These are phyloP conservation scores for Xylota segnis DNA, from an alignment of 2,888 invertebrate genomes.

Conservation along the genomic window DNA sequence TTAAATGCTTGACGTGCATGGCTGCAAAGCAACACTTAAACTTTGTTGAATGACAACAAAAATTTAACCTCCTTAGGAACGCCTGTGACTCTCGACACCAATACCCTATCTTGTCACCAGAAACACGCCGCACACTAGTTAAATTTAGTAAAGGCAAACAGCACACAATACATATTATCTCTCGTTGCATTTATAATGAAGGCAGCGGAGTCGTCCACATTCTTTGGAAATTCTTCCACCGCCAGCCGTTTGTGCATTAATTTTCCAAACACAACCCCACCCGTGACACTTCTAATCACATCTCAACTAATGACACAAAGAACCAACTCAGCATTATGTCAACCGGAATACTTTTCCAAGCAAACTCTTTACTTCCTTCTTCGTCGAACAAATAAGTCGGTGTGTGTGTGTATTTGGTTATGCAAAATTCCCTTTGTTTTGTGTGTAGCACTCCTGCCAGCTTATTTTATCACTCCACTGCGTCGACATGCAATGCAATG, in stretches of 20 bases:
- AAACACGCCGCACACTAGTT: not conserved
- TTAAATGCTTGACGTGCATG: no score
- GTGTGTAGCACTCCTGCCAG: slow-evolving; percentile 26
- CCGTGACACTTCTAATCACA: slow-evolving; percentile 70
- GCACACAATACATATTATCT: not conserved
- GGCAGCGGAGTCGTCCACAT: not conserved
- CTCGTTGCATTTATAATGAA: slow-evolving; percentile 2
- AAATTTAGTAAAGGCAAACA: not conserved
- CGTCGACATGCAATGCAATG: slow-evolving; percentile 56
- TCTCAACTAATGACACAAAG: slow-evolving; percentile 71
- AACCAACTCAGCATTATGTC: slow-evolving; percentile 69
- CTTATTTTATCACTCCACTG: slow-evolving; percentile 61
- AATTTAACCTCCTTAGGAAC: no score
- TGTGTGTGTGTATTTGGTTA: no score
- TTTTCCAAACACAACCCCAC: slow-evolving; percentile 38
- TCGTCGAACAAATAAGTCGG: not conserved
- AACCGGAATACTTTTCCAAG: slow-evolving; percentile 55
- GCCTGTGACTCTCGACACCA: no score
- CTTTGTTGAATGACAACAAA: no score
- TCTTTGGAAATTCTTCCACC: slow-evolving; percentile 15
- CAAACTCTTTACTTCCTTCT: slow-evolving; percentile 58
- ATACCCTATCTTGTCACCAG: not conserved
- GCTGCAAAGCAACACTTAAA: no score
- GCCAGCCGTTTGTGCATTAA: slow-evolving; percentile 30
- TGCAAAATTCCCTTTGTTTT: slow-evolving; percentile 56